A percentile compares a stretch with the other conserved stretches of the same genome.
These are phyloP conservation scores for Nothobranchius kuhntae DNA, from an alignment of 2,113 vertebrate genomes.

Conservation along the genomic window DNA sequence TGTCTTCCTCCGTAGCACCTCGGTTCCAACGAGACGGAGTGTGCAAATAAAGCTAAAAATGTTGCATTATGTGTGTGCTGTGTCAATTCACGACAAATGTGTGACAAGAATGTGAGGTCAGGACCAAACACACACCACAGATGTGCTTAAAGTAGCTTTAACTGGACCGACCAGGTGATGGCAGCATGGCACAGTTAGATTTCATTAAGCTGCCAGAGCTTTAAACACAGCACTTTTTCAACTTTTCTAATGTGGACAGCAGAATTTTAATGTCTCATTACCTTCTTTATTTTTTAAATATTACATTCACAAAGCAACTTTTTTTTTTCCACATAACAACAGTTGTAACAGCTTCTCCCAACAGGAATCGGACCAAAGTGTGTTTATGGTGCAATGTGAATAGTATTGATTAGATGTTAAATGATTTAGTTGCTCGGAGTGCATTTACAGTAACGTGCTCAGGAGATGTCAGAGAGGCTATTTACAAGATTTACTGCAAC, in stretches of 20 bases:
- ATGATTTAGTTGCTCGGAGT: constrained; percentile 75
- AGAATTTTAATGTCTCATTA: neutral
- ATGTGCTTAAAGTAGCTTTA: constrained; percentile 30
- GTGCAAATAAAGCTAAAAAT: neutral
- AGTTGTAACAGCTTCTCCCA: constrained; percentile 24
- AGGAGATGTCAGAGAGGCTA: constrained; percentile 62
- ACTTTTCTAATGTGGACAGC: constrained; percentile 3
- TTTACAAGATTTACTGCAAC: constrained; percentile 67
- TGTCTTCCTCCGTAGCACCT: neutral
- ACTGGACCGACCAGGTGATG: constrained; percentile 68
- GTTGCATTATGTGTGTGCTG: neutral
- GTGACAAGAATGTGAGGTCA: neutral
- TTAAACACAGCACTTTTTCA: constrained; percentile 1
- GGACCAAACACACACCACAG: neutral
- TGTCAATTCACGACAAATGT: neutral
- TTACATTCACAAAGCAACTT: neutral
- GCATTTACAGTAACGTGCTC: constrained; percentile 76
- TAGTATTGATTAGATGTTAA: constrained; percentile 73
- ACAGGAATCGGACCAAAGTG: constrained; percentile 40
- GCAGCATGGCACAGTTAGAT: constrained; percentile 74
- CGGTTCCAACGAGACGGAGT: neutral
- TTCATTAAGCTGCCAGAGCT: constrained; percentile 19
- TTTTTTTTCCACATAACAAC: constrained; percentile 29
- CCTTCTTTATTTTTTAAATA: neutral
- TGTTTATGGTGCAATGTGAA: constrained; percentile 60